Percentiles rank a stretch among this genome's conserved stretches.
phyloP scores from a whole-genome alignment of 2,113 vertebrate species.

The Gallinago undulata region DNA sequence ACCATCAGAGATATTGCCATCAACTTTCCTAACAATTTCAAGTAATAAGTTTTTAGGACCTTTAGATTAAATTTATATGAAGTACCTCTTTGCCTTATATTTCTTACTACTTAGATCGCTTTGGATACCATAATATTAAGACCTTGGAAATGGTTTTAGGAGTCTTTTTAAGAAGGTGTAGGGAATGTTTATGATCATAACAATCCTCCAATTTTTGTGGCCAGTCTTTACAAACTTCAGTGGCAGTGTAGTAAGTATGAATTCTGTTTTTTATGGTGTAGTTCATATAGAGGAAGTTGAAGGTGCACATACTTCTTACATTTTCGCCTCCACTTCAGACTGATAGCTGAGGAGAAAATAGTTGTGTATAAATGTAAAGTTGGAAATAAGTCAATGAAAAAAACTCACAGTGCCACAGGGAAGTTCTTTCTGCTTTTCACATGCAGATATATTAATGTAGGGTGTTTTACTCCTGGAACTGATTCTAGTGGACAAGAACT shows the following conservation, averaged over 20 bases:
- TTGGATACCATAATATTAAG: not conserved
- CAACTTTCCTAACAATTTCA: not conserved
- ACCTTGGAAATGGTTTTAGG: not conserved
- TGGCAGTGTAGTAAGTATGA: not conserved
- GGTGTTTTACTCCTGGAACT: not conserved
- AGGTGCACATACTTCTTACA: accelerated
- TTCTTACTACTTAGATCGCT: not conserved
- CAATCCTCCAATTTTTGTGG: not conserved
- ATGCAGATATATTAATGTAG: too few relatives aligned
- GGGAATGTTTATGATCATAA: not conserved
- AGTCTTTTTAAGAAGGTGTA: not conserved
- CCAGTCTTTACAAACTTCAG: not conserved
- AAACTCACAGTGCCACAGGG: not conserved
- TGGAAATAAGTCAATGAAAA: not conserved
- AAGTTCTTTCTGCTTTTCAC: not conserved
- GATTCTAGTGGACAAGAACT: not conserved
- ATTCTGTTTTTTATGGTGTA: not conserved
- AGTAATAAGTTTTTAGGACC: not conserved
- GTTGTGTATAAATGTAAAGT: not conserved
- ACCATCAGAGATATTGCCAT: not conserved
- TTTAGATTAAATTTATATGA: not conserved
- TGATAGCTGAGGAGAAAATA: not conserved
- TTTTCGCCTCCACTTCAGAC: not conserved
- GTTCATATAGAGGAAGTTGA: not conserved
- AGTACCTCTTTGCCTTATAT: not conserved